These are phyloP conservation scores for Micropterix aruncella DNA, from an alignment of 2,888 invertebrate genomes.

Conservation along the genomic window DNA sequence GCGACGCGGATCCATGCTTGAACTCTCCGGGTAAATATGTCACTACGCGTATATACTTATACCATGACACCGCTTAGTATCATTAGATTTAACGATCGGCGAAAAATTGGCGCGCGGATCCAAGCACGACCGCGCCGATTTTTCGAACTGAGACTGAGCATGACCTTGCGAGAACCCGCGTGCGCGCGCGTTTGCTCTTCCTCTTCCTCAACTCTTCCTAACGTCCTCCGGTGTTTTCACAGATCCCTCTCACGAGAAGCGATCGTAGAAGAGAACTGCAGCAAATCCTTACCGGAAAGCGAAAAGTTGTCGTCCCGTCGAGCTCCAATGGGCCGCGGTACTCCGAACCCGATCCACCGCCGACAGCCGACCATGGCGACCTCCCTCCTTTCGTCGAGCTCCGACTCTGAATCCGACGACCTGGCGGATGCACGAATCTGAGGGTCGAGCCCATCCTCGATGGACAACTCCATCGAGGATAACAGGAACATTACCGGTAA, in stretches of 20 bases:
- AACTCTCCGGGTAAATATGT: constrained; percentile 57
- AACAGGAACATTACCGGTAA: constrained; percentile 34
- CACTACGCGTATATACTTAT: constrained; percentile 1
- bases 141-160: no score
- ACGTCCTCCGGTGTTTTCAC: no score
- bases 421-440: background rate
- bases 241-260: constrained; percentile 50
- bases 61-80: no score
- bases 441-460: background rate
- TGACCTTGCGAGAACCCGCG: no score
- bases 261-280: constrained; percentile 57
- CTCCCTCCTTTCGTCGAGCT: constrained; percentile 47
- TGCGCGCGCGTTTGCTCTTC: background rate
- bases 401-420: constrained; percentile 30
- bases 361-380: constrained; percentile 47
- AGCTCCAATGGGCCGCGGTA: constrained; percentile 38
- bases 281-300: constrained; percentile 47
- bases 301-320: constrained; percentile 36
- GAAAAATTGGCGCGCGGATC: no score
- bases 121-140: no score
- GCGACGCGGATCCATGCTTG: constrained; percentile 70
- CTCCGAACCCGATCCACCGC: constrained; percentile 43
- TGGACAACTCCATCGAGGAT: constrained; percentile 25
- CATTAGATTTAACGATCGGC: constrained; percentile 2
- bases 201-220: constrained; percentile 2